Percentiles rank a stretch among this genome's conserved stretches.
Conservation (phyloP, 1,140 invertebrate genomes). For the Heliconius eleuchia region DNA sequence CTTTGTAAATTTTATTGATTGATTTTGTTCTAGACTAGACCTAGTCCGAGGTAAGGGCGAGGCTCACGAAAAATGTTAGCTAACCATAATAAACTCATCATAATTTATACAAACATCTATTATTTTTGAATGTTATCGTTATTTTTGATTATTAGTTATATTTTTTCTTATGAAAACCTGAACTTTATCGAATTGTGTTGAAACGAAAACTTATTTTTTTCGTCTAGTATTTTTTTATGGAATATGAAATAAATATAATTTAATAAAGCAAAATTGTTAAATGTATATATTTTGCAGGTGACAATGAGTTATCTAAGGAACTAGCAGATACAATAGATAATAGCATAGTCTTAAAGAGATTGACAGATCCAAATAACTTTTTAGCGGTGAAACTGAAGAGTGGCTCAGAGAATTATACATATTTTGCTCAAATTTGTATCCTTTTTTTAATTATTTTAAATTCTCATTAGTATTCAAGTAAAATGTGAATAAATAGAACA, state of each 20-base stretch:
- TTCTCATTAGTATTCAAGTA: background rate
- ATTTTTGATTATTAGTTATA: background rate
- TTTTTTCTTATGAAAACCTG: too few relatives aligned
- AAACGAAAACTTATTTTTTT: background rate
- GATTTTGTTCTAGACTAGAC: slow-evolving; percentile 1
- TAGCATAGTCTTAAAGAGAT: slow-evolving; percentile 59
- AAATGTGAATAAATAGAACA: background rate
- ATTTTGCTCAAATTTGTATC: slow-evolving; percentile 94
- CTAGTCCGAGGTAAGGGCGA: background rate
- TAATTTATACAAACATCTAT: background rate
- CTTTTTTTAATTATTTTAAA: slow-evolving; percentile 66
- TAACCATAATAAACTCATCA: background rate
- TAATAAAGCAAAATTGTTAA: background rate
- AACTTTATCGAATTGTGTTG: too few relatives aligned
- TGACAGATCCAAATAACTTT: slow-evolving; percentile 84
- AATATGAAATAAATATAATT: background rate
- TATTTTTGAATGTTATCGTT: background rate
- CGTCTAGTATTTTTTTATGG: background rate
- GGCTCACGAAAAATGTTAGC: background rate
- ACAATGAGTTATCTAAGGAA: slow-evolving; percentile 85
- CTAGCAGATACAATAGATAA: slow-evolving; percentile 75
- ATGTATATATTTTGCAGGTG: slow-evolving; percentile 79
- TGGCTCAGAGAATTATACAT: slow-evolving; percentile 86
- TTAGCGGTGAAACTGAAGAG: slow-evolving; percentile 88
- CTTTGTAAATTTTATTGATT: slow-evolving; percentile 17